phyloP scores from a whole-genome alignment of 1,140 invertebrate species.

The Drepana arcuata region DNA sequence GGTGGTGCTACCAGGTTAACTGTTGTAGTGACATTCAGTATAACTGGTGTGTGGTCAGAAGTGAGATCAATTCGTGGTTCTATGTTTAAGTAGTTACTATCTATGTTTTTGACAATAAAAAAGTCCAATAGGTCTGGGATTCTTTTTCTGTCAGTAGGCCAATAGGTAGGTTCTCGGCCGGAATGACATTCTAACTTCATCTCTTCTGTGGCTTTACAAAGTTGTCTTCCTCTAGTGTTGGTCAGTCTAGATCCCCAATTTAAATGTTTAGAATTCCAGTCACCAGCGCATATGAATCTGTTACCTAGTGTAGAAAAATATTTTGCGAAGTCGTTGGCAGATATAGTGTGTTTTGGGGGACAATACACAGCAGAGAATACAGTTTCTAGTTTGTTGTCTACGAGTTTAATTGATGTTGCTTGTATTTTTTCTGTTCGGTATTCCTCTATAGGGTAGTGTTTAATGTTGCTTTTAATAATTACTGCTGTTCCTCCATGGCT shows the following conservation, averaged over 20 bases:
- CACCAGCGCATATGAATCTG: constrained; percentile 3
- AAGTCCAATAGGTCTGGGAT: constrained; percentile 6
- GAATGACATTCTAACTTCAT: constrained; percentile 1
- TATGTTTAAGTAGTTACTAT: constrained; percentile 1
- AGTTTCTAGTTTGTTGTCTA: constrained; percentile 1
- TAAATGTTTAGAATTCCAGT: constrained; percentile 7
- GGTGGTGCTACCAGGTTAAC: no score
- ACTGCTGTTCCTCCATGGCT: constrained; percentile 17
- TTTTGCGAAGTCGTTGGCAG: constrained; percentile 1
- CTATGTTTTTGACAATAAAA: constrained; percentile 2
- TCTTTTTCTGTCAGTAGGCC: constrained; percentile 1
- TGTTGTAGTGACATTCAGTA: no score
- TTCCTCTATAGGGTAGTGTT: constrained; percentile 6
- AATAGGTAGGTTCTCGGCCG: neutral
- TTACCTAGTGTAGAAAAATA: constrained; percentile 3
- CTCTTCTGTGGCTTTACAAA: neutral
- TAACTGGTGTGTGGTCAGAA: constrained; percentile 1
- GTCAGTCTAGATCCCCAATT: constrained; percentile 6
- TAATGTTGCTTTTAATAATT: constrained; percentile 10
- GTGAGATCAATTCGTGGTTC: constrained; percentile 1
- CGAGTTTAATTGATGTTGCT: constrained; percentile 5
- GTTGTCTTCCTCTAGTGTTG: constrained; percentile 1
- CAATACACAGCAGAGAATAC: constrained; percentile 11
- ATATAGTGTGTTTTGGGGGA: constrained; percentile 12
- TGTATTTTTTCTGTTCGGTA: constrained; percentile 10